phyloP scores from a whole-genome alignment of 1,140 invertebrate species.

The Acromyrmex heyeri region DNA sequence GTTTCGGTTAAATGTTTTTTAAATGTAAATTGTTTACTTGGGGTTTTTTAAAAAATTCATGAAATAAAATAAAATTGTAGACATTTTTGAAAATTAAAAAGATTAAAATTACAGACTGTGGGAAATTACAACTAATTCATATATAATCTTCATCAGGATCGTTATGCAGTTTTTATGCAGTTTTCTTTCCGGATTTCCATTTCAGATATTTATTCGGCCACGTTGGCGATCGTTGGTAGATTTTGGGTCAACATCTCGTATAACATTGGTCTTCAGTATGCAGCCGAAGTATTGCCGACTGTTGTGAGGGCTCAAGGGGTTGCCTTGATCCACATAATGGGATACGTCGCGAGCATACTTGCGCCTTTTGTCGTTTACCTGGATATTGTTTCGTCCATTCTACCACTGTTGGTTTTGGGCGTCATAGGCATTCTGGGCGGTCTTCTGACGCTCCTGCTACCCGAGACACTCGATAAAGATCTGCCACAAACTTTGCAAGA shows the following conservation, averaged over 20 bases:
- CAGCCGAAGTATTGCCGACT: conserved; percentile 94
- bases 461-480: conserved; percentile 94
- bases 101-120: neutral
- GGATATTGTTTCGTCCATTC: conserved; percentile 89
- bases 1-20: too few species aligned
- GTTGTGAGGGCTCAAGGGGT: conserved; percentile 95
- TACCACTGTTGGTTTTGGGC: conserved; percentile 93
- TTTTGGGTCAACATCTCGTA: conserved; percentile 95
- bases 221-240: conserved; percentile 92
- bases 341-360: conserved; percentile 93
- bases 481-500: conserved; percentile 94
- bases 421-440: conserved; percentile 91
- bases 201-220: conserved; percentile 90
- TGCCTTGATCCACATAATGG: conserved; percentile 94
- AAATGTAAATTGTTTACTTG: too few species aligned
- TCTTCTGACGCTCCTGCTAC: conserved; percentile 91
- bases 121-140: neutral
- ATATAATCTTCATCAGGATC: neutral
- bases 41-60: neutral
- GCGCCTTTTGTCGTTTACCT: conserved; percentile 94
- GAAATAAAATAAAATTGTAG: neutral
- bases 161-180: neutral
- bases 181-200: conserved; percentile 38
- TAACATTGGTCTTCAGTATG: conserved; percentile 96
- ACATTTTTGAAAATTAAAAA: neutral